These are phyloP conservation scores for Chloropsis cyanopogon DNA, from an alignment of 2,113 vertebrate species.

Conservation along the genomic window DNA sequence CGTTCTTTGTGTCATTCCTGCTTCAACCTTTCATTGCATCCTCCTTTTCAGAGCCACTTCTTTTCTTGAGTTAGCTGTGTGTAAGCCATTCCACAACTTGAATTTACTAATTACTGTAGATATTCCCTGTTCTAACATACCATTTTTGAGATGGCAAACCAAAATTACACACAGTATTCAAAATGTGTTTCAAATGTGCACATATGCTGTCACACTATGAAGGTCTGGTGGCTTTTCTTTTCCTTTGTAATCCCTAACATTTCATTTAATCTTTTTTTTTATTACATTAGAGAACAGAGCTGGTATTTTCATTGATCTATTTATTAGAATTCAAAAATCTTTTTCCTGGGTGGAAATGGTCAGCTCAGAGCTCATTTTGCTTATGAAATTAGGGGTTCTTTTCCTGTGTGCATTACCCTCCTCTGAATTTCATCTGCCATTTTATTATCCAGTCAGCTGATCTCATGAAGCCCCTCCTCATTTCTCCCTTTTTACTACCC, in stretches of 20 bases:
- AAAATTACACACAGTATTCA: background rate
- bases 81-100: background rate
- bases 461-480: background rate
- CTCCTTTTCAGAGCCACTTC: background rate
- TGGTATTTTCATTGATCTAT: background rate
- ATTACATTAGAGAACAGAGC: background rate
- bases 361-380: background rate
- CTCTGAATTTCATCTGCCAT: background rate
- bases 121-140: background rate
- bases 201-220: background rate
- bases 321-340: background rate
- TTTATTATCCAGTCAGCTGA: background rate
- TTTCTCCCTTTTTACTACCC: background rate
- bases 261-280: background rate
- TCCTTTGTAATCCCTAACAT: background rate
- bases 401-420: background rate
- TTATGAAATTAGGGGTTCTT: background rate
- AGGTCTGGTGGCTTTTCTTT: background rate
- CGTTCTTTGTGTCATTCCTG: fast-evolving
- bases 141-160: background rate
- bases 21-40: background rate
- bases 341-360: background rate
- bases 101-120: background rate
- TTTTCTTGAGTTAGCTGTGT: background rate
- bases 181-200: background rate